Percentiles rank a stretch among this genome's conserved stretches.
Conservation (phyloP, 2,888 invertebrate species). For the Yponomeuta sedellus region DNA sequence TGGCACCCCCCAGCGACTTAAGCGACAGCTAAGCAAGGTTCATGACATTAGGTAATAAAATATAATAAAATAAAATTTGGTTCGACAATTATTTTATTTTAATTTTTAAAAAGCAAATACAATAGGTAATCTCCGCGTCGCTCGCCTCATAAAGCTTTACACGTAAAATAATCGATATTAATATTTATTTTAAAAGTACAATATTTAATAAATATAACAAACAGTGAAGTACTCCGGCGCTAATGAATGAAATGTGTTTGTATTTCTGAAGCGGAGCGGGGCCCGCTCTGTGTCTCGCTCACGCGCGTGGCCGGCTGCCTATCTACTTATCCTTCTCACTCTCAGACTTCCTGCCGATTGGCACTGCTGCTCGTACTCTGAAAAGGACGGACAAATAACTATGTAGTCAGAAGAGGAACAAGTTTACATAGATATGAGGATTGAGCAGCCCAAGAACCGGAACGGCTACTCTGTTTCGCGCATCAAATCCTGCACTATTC, state of each 20-base stretch:
- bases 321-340: constrained; percentile 89
- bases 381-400: constrained; percentile 30
- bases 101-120: constrained; percentile 77
- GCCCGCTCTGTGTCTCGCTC: constrained; percentile 80
- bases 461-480: too few species aligned
- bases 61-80: constrained; percentile 33
- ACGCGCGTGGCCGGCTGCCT: constrained; percentile 40
- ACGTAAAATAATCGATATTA: constrained; percentile 55
- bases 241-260: constrained; percentile 31
- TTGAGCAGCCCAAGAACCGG: too few species aligned
- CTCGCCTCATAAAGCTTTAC: constrained; percentile 75
- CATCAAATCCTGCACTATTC: too few species aligned
- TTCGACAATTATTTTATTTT: constrained; percentile 73
- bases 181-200: constrained; percentile 61
- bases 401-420: background rate
- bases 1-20: too few species aligned
- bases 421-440: too few species aligned
- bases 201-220: constrained; percentile 72
- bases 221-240: constrained; percentile 58
- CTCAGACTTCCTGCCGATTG: constrained; percentile 90
- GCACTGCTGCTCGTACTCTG: constrained; percentile 92
- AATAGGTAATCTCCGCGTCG: constrained; percentile 67
- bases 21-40: background rate
- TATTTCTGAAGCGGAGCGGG: constrained; percentile 14
- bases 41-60: background rate